These are phyloP conservation scores for Ranitomeya imitator DNA, from an alignment of 2,113 vertebrate genomes.

Conservation along the genomic window DNA sequence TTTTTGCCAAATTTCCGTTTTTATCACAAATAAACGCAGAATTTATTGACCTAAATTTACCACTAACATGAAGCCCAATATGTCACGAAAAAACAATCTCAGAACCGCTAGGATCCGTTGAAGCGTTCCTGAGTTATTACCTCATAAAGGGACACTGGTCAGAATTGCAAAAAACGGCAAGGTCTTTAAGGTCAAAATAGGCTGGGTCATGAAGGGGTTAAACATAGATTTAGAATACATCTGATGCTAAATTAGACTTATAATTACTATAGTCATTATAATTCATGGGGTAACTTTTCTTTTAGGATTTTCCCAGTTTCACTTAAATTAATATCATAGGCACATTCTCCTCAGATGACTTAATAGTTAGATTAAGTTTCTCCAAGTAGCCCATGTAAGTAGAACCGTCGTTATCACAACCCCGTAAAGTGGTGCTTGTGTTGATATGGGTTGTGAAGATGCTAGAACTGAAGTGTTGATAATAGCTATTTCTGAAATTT, in stretches of 20 bases:
- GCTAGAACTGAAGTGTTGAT: slow-evolving; percentile 23
- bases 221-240: no score
- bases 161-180: no score
- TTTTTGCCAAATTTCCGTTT: no score
- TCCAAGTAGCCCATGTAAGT: not conserved
- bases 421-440: slow-evolving; percentile 11
- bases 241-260: not conserved
- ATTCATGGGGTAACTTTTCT: not conserved
- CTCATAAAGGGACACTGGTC: no score
- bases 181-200: no score
- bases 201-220: no score
- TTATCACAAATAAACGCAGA: no score
- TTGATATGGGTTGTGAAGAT: slow-evolving; percentile 22
- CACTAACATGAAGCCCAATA: no score
- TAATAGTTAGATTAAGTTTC: not conserved
- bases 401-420: not conserved
- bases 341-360: not conserved
- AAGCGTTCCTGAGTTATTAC: no score
- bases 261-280: not conserved
- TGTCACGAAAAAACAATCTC: no score
- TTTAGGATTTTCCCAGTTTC: not conserved
- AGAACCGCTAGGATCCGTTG: no score
- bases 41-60: no score
- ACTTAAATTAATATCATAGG: not conserved
- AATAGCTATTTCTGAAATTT: slow-evolving; percentile 48